Percentiles rank a stretch among this genome's conserved stretches.
Evolutionary conservation across 2,888 invertebrate species (phyloP).

Genomic region (Phortica okadai): DNA sequence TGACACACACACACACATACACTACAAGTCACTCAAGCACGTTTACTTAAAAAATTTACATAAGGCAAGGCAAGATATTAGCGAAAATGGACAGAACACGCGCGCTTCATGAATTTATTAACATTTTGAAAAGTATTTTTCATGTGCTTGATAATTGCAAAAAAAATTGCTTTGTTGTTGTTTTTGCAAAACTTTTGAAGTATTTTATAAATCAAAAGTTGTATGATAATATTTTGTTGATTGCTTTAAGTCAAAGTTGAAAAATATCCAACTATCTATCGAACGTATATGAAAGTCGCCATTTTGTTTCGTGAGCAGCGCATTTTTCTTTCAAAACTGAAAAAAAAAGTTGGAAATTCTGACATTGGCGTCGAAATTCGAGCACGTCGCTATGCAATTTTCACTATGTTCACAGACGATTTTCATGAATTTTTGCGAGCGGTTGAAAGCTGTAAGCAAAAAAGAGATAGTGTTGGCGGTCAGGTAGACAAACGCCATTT

Average conservation of each 20-base stretch:
- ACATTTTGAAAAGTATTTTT: too few relatives aligned
- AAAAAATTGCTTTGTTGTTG: too few relatives aligned
- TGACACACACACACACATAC: too few relatives aligned
- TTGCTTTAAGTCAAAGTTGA: background rate
- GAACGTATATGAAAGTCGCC: background rate
- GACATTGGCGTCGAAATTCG: conserved; percentile 24
- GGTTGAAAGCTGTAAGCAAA: background rate
- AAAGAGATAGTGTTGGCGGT: background rate
- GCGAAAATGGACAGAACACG: too few relatives aligned
- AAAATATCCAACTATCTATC: background rate
- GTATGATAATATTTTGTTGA: background rate
- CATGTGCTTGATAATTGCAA: too few relatives aligned
- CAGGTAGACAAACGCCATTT: conserved; percentile 18
- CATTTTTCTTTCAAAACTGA: background rate
- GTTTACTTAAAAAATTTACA: too few relatives aligned
- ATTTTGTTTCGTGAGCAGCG: background rate
- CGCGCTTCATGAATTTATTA: too few relatives aligned
- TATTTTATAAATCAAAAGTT: background rate
- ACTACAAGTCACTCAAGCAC: too few relatives aligned
- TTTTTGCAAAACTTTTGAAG: too few relatives aligned
- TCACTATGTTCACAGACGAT: conserved; percentile 21
- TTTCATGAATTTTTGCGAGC: conserved; percentile 25
- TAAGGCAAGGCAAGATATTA: too few relatives aligned
- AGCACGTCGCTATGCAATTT: conserved; percentile 25
- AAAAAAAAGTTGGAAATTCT: background rate